These are phyloP conservation scores for Acronicta alni DNA, from an alignment of 2,888 invertebrate species.

Conservation along the genomic window DNA sequence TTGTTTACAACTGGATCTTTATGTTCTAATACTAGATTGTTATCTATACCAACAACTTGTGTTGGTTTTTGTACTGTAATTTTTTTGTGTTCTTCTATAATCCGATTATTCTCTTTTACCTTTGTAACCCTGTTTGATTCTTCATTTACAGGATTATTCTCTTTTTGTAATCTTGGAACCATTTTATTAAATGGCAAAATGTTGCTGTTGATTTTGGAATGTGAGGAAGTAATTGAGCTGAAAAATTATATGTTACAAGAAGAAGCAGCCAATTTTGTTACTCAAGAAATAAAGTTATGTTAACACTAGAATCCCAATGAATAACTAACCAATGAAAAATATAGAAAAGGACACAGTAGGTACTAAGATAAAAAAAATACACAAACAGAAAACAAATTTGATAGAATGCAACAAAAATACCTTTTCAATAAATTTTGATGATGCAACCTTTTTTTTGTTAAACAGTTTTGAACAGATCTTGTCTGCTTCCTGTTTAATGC, in stretches of 20 bases:
- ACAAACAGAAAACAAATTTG: neutral
- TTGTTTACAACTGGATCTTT: slow-evolving; percentile 36
- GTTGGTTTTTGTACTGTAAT: slow-evolving; percentile 55
- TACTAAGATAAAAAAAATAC: neutral
- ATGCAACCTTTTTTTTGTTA: slow-evolving; percentile 78
- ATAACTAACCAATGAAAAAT: slow-evolving; percentile 13
- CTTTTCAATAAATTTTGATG: slow-evolving; percentile 83
- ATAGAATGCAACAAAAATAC: slow-evolving; percentile 62
- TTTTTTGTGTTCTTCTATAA: slow-evolving; percentile 63
- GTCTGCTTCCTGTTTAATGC: slow-evolving; percentile 82
- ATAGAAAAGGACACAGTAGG: slow-evolving; percentile 13
- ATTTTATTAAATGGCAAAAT: slow-evolving; percentile 54
- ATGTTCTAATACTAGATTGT: slow-evolving; percentile 68
- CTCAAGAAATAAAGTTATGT: slow-evolving; percentile 28
- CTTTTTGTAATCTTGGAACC: slow-evolving; percentile 77
- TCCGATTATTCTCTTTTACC: slow-evolving; percentile 79
- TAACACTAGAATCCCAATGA: slow-evolving; percentile 18
- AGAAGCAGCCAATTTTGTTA: slow-evolving; percentile 43
- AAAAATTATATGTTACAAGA: slow-evolving; percentile 60
- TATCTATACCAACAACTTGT: slow-evolving; percentile 74
- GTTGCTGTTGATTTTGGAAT: slow-evolving; percentile 72
- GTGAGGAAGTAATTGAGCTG: slow-evolving; percentile 74
- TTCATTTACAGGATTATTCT: slow-evolving; percentile 75
- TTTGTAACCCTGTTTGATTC: slow-evolving; percentile 56
- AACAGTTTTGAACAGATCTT: slow-evolving; percentile 73